Evolutionary conservation across 23 tunicate species (phyloP).

Genomic region (Oikopleura dioica): DNA sequence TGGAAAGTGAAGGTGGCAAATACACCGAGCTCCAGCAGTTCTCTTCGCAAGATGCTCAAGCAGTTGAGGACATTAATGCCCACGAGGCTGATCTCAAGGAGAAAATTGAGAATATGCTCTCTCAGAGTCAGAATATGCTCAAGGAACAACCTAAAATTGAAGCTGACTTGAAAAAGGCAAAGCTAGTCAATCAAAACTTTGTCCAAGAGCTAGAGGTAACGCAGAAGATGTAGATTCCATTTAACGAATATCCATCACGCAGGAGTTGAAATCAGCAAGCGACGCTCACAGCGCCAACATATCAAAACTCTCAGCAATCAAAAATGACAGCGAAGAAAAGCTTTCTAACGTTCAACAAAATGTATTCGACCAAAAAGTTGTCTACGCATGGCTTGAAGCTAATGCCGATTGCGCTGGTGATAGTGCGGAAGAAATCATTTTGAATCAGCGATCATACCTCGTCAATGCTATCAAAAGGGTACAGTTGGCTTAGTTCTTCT

Average conservation of each 20-base stretch:
- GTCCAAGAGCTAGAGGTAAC: background rate
- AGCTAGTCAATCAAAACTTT: background rate
- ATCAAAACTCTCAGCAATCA: too few relatives aligned
- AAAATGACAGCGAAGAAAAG: background rate
- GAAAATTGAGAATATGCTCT: too few relatives aligned
- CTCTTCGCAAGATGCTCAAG: too few relatives aligned
- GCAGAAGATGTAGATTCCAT: too few relatives aligned
- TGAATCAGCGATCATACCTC: background rate
- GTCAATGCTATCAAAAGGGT: background rate
- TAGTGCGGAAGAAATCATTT: background rate
- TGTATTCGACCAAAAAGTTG: background rate
- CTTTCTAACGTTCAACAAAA: background rate
- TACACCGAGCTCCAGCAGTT: too few relatives aligned
- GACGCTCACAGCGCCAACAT: background rate
- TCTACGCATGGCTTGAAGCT: background rate
- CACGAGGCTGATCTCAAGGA: too few relatives aligned
- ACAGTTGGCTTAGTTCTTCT: background rate
- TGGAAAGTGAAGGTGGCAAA: too few relatives aligned
- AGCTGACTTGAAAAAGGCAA: background rate
- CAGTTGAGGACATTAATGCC: too few relatives aligned
- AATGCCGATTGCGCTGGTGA: background rate
- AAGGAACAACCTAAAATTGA: background rate
- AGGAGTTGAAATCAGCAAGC: too few relatives aligned
- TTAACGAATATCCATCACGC: too few relatives aligned
- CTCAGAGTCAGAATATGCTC: background rate